These are phyloP conservation scores for Chloropsis hardwickii DNA, from an alignment of 2,113 vertebrate genomes.

Conservation along the genomic window DNA sequence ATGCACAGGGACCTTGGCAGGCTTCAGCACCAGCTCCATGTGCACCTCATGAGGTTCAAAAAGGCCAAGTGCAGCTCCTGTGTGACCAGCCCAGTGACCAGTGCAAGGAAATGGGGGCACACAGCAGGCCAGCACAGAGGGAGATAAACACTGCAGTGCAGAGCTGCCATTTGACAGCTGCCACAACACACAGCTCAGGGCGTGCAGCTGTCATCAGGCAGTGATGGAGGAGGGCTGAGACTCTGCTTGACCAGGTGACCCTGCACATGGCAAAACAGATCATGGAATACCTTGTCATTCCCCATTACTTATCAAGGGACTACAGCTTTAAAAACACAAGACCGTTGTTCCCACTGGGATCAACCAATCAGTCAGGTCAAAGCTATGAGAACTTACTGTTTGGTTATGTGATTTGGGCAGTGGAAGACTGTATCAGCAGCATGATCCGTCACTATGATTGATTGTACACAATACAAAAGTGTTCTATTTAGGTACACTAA, in stretches of 20 bases:
- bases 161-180: not conserved
- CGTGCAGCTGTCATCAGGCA: not conserved
- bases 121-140: not conserved
- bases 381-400: not conserved
- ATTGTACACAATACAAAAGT: too few relatives aligned
- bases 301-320: not conserved
- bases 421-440: not conserved
- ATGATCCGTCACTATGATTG: not conserved
- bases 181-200: accelerated
- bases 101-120: not conserved
- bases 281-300: too few relatives aligned
- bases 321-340: not conserved
- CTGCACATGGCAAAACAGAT: not conserved
- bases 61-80: not conserved
- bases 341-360: not conserved
- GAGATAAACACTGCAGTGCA: not conserved
- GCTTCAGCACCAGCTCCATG: not conserved
- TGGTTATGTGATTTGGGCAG: not conserved
- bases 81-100: not conserved
- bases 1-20: not conserved
- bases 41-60: not conserved
- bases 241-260: accelerated
- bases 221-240: not conserved
- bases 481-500: not conserved
- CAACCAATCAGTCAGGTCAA: not conserved